phyloP scores from a whole-genome alignment of 37 sponge, comb jelly and placozoan species.

The Diacarnus erythraeanus region DNA sequence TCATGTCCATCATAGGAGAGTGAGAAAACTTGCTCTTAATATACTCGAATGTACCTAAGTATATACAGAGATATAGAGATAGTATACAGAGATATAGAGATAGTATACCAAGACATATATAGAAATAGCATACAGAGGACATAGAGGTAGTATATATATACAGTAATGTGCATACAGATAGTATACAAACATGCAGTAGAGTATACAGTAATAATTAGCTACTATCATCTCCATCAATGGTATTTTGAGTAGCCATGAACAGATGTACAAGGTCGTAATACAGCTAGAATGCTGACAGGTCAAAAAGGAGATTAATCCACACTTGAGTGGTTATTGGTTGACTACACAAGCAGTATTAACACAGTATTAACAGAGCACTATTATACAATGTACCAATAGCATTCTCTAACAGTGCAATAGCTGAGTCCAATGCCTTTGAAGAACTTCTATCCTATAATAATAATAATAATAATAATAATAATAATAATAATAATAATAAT shows the following conservation, averaged over 20 bases:
- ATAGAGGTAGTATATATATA: no score
- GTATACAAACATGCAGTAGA: no score
- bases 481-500: background rate
- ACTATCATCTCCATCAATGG: no score
- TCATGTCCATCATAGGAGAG: conserved; percentile 68
- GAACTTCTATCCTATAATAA: conserved; percentile 45
- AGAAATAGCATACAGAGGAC: background rate
- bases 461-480: background rate
- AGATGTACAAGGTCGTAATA: no score
- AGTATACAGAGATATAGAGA: no score
- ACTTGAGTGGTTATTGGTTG: no score
- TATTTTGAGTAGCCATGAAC: no score
- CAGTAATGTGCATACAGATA: no score
- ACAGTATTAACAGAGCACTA: background rate
- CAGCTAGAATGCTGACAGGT: no score
- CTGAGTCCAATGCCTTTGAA: conserved; percentile 7
- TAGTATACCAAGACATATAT: background rate
- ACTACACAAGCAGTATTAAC: background rate
- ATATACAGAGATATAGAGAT: background rate
- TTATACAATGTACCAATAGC: conserved; percentile 28
- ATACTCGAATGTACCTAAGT: conserved; percentile 58
- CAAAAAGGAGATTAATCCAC: no score
- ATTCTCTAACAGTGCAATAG: conserved; percentile 33
- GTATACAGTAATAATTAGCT: no score
- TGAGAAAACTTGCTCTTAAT: conserved; percentile 59